Conservation (phyloP, 2,888 invertebrate genomes). For the Nomada flava region DNA sequence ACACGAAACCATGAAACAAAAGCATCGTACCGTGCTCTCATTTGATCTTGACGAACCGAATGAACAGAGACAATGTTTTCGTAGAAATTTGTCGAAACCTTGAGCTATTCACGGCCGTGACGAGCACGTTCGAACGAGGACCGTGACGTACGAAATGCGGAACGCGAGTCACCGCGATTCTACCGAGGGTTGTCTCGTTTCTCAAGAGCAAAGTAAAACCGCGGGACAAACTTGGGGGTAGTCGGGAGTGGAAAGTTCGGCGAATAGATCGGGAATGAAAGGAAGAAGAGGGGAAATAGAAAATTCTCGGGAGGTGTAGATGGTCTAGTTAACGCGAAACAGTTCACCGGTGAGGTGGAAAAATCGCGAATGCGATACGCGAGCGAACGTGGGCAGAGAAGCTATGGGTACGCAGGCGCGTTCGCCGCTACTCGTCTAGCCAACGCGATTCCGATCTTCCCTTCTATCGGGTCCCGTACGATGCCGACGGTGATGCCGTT, state of each 20-base stretch:
- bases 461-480: slow-evolving; percentile 70
- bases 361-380: not conserved
- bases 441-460: slow-evolving; percentile 47
- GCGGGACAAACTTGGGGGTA: too few relatives aligned
- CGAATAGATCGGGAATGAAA: slow-evolving; percentile 24
- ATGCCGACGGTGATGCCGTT: slow-evolving; percentile 72
- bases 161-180: slow-evolving; percentile 49
- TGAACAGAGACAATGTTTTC: slow-evolving; percentile 21
- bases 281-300: not conserved
- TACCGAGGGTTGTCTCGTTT: too few relatives aligned
- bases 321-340: slow-evolving; percentile 42
- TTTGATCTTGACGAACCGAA: not conserved
- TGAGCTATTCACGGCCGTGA: slow-evolving; percentile 66
- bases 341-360: slow-evolving; percentile 36
- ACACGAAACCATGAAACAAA: too few relatives aligned
- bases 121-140: slow-evolving; percentile 37
- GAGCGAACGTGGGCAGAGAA: slow-evolving; percentile 8
- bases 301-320: not conserved
- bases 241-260: not conserved
- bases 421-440: not conserved
- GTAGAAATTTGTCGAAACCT: slow-evolving; percentile 52
- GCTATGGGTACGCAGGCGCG: slow-evolving; percentile 32
- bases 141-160: slow-evolving; percentile 38
- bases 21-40: not conserved
- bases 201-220: too few relatives aligned